phyloP scores from a whole-genome alignment of 2,797 vertebrate species.

The Nyctibius grandis region DNA sequence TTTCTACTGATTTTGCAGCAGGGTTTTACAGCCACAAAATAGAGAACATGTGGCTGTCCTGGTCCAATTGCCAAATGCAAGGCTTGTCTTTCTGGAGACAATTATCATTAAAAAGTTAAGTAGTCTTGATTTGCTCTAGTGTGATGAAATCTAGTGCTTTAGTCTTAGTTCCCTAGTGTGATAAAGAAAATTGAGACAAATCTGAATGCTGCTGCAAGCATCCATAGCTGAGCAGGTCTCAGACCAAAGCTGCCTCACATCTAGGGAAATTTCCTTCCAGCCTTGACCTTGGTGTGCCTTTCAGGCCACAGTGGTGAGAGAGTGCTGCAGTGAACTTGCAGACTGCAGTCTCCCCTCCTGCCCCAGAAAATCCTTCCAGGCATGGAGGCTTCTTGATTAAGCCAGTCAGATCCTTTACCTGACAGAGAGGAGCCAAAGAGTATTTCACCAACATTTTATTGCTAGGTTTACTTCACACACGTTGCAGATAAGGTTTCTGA shows the following conservation, averaged over 20 bases:
- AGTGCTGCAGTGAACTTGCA: background rate
- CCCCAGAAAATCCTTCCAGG: background rate
- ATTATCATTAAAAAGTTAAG: background rate
- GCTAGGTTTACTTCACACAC: background rate
- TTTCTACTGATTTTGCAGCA: background rate
- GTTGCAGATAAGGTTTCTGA: constrained; percentile 6
- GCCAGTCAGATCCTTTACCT: background rate
- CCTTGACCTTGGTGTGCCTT: background rate
- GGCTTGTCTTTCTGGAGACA: background rate
- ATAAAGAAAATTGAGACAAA: background rate
- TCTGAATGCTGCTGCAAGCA: background rate
- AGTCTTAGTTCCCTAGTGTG: background rate
- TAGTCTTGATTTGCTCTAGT: background rate
- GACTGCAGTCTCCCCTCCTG: background rate
- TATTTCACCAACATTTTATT: background rate
- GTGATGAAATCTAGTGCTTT: background rate
- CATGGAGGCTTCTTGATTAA: background rate
- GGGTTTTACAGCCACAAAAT: background rate
- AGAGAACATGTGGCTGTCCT: background rate
- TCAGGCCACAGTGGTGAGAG: background rate
- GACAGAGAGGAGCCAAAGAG: constrained; percentile 1
- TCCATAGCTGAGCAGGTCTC: background rate
- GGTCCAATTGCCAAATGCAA: background rate
- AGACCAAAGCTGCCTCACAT: background rate
- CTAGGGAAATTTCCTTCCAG: background rate